Base-by-base conservation (phyloP, 1,140 invertebrate genomes). In the Brachionus paranguensis region DNA sequence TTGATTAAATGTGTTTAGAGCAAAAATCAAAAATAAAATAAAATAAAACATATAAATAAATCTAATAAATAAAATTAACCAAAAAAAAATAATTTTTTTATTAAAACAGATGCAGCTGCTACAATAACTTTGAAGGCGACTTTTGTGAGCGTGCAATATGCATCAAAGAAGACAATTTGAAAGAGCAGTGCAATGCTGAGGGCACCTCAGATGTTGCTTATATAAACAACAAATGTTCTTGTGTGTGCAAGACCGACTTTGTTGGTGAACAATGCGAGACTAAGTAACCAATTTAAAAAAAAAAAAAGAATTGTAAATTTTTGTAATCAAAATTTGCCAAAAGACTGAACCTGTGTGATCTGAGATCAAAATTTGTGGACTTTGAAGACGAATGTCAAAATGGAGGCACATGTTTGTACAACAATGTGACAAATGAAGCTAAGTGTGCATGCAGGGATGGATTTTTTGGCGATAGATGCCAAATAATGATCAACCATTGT, bases 381-480 rank as follows among this genome's bases (percentile, higher is more conserved):
- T 81, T 81, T 70, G 81, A 84, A 12, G 10, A 68, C 12, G 45
- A 84, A 72, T 84, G 83, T 20, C 43, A 50, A 74, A 84, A 84
- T 64, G 65, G 65, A 8, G 83, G 83, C 11, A 55, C 83, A 29
- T 84, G 83, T 33, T 17, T 68, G 6, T 83, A 47, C 33, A 72
- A 83, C 29, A 68, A 68, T 29, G n/a, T 2, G 33, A 83, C 60
- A 2, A 50, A 83, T 10, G 45, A 83, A 65, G 33, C 27, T 0
- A 83, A 83, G 27, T 83, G 79, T 33, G 29, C n/a, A 4, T 83
- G 79, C 17, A 27, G n/a, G 45, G 33, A 60, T 24, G 53, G 64
- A 3, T 81, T 24, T 45, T 60, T 64, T 43, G 78, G 78, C n/a
- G 53, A 64, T 47, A 24, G 78, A 8, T 83, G 79, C 37, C 79